These are phyloP conservation scores for Zaprionus nigranus DNA, from an alignment of 1,140 invertebrate species.

Conservation along the genomic window DNA sequence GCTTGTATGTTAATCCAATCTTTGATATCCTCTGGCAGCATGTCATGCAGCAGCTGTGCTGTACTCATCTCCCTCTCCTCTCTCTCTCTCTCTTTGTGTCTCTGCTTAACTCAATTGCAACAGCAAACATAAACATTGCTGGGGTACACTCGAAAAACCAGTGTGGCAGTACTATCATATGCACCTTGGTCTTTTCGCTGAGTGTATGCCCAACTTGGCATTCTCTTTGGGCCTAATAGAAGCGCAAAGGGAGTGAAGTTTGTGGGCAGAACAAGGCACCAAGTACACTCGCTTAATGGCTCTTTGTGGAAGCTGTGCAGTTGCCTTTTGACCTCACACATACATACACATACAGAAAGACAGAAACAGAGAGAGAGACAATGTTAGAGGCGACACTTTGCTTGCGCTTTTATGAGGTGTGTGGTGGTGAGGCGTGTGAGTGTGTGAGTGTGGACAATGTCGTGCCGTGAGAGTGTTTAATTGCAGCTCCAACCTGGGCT, in stretches of 20 bases:
- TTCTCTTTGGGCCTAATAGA: constrained; percentile 35
- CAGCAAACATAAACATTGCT: constrained; percentile 17
- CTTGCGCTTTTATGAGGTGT: constrained; percentile 33
- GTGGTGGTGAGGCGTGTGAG: constrained; percentile 9
- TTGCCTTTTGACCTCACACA: constrained; percentile 25
- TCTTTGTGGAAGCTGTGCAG: constrained; percentile 25
- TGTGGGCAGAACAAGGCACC: not conserved
- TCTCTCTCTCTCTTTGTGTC: not conserved
- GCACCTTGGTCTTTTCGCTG: not conserved
- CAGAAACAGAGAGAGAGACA: constrained; percentile 13
- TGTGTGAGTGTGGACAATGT: constrained; percentile 41
- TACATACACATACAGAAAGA: constrained; percentile 15
- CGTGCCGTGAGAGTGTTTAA: constrained; percentile 12
- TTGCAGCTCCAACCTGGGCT: constrained; percentile 5
- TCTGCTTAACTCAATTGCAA: constrained; percentile 9
- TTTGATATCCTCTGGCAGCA: constrained; percentile 3
- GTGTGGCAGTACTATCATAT: not conserved
- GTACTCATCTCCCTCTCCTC: not conserved
- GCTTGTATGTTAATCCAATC: constrained; percentile 6
- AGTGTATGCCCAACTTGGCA: constrained; percentile 12
- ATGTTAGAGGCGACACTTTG: constrained; percentile 43
- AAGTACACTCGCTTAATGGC: constrained; percentile 23
- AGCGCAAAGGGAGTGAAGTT: not conserved
- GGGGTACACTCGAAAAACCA: not conserved
- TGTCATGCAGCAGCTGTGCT: constrained; percentile 1